These are phyloP conservation scores for Borostomias antarcticus DNA, from an alignment of 2,797 vertebrate genomes.

Conservation along the genomic window DNA sequence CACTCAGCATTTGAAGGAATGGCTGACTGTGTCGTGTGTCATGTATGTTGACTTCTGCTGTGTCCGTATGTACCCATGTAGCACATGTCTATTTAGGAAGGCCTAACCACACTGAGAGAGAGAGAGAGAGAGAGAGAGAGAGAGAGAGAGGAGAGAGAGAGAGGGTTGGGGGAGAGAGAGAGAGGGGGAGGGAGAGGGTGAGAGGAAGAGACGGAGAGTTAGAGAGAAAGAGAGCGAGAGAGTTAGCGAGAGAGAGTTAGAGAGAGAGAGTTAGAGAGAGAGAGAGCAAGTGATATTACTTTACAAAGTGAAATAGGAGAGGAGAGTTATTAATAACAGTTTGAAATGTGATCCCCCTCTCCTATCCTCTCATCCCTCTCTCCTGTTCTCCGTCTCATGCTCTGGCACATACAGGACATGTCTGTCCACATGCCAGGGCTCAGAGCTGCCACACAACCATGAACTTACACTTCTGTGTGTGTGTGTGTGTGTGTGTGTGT, in stretches of 20 bases:
- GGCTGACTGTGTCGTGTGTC: too few species aligned
- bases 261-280: constrained; percentile 9
- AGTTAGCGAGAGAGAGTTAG: neutral
- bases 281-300: constrained; percentile 46
- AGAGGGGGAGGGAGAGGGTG: neutral
- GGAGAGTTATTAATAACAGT: constrained; percentile 68
- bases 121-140: neutral
- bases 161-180: neutral
- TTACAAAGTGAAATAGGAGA: constrained; percentile 64
- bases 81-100: too few species aligned
- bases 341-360: constrained; percentile 57
- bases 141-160: neutral
- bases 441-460: neutral
- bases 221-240: neutral
- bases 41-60: too few species aligned
- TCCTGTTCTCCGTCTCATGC: constrained; percentile 19
- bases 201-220: neutral
- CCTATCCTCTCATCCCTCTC: neutral
- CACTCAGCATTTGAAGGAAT: neutral
- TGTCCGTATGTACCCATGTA: too few species aligned
- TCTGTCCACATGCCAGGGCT: neutral
- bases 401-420: neutral
- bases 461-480: constrained; percentile 12
- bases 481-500: constrained; percentile 8
- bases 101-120: too few species aligned